A percentile compares a stretch with the other conserved stretches of the same genome.
Evolutionary conservation across 2,797 vertebrate genomes (phyloP).

Genomic region (Darevskia mixta): DNA sequence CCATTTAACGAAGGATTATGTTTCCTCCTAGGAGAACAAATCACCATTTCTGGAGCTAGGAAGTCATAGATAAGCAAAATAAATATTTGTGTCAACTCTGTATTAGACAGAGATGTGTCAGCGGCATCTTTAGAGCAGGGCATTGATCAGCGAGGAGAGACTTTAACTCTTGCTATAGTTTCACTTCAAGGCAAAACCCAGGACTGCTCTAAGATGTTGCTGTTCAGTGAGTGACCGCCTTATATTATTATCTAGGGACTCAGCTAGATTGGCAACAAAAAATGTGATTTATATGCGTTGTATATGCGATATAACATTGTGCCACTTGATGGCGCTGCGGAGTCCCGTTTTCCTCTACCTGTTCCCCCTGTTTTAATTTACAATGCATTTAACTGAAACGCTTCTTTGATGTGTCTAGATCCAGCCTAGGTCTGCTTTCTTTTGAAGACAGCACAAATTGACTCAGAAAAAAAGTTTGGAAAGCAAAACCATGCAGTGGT

Average conservation of each 20-base stretch:
- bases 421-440: too few species aligned
- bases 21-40: slow-evolving; percentile 22
- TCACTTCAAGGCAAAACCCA: slow-evolving; percentile 7
- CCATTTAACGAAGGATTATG: background rate
- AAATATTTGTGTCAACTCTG: slow-evolving; percentile 8
- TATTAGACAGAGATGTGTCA: slow-evolving; percentile 5
- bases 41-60: background rate
- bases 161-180: background rate
- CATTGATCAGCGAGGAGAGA: background rate
- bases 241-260: too few species aligned
- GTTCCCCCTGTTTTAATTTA: too few species aligned
- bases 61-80: slow-evolving; percentile 3
- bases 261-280: too few species aligned
- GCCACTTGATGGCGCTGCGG: too few species aligned
- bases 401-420: too few species aligned
- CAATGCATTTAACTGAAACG: too few species aligned
- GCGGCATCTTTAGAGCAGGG: background rate
- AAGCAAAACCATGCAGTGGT: background rate
- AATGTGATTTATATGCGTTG: too few species aligned
- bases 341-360: too few species aligned
- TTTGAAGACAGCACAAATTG: background rate
- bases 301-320: too few species aligned
- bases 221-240: background rate
- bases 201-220: accelerated
- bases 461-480: background rate